Evolutionary conservation across 1,140 invertebrate genomes (phyloP).

Genomic region (Aphis craccivora): DNA sequence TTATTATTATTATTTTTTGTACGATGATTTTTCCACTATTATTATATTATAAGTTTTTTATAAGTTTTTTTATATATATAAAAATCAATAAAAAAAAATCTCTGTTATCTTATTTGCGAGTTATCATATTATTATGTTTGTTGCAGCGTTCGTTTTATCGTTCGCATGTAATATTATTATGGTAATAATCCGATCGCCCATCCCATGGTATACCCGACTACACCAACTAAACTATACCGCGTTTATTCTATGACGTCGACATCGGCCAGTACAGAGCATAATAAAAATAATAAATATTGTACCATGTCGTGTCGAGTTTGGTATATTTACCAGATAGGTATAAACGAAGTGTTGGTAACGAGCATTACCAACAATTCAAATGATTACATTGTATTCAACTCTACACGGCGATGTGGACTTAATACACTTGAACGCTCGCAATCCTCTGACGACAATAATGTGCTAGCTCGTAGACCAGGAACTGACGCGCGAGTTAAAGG

Average conservation of each 20-base stretch:
- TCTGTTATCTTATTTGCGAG: not conserved
- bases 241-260: not conserved
- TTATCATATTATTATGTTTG: not conserved
- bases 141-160: not conserved
- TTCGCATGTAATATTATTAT: not conserved
- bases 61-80: not conserved
- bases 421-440: not conserved
- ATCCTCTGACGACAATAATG: not conserved
- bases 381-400: not conserved
- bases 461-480: not conserved
- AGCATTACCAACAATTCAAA: not conserved
- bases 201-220: not conserved
- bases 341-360: not conserved
- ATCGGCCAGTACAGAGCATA: not conserved
- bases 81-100: slow-evolving; percentile 10
- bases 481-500: not conserved
- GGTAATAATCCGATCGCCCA: not conserved
- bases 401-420: not conserved
- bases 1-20: not conserved
- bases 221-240: no score
- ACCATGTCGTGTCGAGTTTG: not conserved
- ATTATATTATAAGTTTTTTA: not conserved
- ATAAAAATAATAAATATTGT: not conserved
- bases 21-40: not conserved
- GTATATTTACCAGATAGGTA: not conserved